phyloP scores from a whole-genome alignment of 2,888 invertebrate species.

The Baronia brevicornis region DNA sequence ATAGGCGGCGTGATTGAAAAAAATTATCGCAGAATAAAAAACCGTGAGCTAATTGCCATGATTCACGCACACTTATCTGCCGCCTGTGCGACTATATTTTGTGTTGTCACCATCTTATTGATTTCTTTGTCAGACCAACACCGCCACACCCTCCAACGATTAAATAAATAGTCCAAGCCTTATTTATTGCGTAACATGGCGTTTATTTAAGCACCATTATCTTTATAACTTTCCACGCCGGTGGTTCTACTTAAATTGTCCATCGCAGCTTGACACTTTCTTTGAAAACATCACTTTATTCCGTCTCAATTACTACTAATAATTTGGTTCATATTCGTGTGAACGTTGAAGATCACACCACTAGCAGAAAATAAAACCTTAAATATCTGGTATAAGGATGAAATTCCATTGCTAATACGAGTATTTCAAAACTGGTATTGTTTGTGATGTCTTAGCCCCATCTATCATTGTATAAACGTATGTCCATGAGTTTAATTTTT shows the following conservation, averaged over 20 bases:
- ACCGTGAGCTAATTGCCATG: too few relatives aligned
- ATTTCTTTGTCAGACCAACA: slow-evolving; percentile 26
- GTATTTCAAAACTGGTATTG: too few relatives aligned
- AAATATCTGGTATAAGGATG: too few relatives aligned
- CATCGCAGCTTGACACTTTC: slow-evolving; percentile 56
- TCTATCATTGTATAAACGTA: too few relatives aligned
- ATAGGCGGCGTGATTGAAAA: too few relatives aligned
- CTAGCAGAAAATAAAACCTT: too few relatives aligned
- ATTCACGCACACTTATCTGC: slow-evolving; percentile 3
- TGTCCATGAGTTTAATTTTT: too few relatives aligned
- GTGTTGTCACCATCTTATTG: slow-evolving; percentile 44
- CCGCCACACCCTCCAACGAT: slow-evolving; percentile 20
- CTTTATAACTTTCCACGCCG: slow-evolving; percentile 27
- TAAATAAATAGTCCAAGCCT: slow-evolving; percentile 14
- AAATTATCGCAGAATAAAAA: too few relatives aligned
- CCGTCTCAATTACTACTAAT: slow-evolving; percentile 6
- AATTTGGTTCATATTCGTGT: slow-evolving; percentile 14
- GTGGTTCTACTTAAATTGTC: slow-evolving; percentile 54
- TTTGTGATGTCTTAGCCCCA: too few relatives aligned
- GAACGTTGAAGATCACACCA: too few relatives aligned
- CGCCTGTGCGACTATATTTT: slow-evolving; percentile 29
- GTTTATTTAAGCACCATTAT: background rate
- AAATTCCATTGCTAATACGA: too few relatives aligned
- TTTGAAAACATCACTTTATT: slow-evolving; percentile 19
- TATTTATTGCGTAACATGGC: slow-evolving; percentile 21